phyloP scores from a whole-genome alignment of 2,797 vertebrate genomes.

The Micrastur ruficollis region DNA sequence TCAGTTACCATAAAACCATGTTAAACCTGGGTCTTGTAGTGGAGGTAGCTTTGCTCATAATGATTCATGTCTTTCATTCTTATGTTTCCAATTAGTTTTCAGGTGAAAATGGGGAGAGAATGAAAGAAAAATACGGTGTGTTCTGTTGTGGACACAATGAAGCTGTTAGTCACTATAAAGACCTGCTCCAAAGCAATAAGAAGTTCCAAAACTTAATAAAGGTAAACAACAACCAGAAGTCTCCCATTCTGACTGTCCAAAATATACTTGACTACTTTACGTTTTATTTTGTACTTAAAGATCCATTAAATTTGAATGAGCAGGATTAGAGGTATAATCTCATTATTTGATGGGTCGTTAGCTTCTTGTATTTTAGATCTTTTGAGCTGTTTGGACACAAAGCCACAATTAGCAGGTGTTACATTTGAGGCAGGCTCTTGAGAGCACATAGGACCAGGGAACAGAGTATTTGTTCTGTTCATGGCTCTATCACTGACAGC shows the following conservation, averaged over 20 bases:
- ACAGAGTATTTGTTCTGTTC: not conserved
- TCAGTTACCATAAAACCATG: not conserved
- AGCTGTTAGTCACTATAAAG: conserved; percentile 89
- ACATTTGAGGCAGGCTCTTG: not conserved
- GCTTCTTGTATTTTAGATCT: not conserved
- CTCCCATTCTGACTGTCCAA: not conserved
- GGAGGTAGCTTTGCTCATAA: not conserved
- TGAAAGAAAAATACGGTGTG: conserved; percentile 88
- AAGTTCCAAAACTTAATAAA: conserved; percentile 93
- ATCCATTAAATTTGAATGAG: not conserved
- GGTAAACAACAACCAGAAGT: conserved; percentile 71
- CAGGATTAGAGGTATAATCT: not conserved
- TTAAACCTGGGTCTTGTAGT: not conserved
- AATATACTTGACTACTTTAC: not conserved
- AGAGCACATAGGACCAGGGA: not conserved
- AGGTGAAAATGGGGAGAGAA: conserved; percentile 86
- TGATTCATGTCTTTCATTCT: not conserved
- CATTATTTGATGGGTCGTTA: not conserved
- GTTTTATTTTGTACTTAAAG: not conserved
- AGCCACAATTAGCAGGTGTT: not conserved
- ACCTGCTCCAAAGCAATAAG: conserved; percentile 90
- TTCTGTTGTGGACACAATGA: conserved; percentile 92
- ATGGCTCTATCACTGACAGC: not conserved
- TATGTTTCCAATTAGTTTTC: conserved; percentile 83
- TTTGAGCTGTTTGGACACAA: not conserved